Conservation (phyloP, 2,888 invertebrate genomes). For the Drosophila buzzatii region DNA sequence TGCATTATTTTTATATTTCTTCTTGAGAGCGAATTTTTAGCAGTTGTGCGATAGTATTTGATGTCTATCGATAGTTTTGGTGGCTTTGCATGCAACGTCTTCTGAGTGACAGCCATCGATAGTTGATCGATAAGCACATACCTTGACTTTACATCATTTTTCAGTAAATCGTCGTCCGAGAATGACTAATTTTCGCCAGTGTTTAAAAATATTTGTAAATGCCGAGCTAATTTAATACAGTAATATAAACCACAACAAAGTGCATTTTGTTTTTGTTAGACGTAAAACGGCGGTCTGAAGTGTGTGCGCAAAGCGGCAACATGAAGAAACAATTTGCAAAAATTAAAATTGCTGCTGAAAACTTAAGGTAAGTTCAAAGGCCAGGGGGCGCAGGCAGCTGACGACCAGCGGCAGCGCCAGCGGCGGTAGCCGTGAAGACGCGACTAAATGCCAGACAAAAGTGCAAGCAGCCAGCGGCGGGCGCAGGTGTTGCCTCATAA, state of each 20-base stretch:
- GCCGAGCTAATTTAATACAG: constrained; percentile 66
- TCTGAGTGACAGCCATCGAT: constrained; percentile 28
- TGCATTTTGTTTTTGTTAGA: constrained; percentile 43
- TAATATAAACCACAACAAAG: constrained; percentile 48
- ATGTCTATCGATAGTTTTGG: not conserved
- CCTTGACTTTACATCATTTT: constrained; percentile 61
- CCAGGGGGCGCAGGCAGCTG: constrained; percentile 34
- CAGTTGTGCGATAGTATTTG: not conserved
- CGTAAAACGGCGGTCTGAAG: constrained; percentile 41
- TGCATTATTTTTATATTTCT: not conserved
- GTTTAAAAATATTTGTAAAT: constrained; percentile 65
- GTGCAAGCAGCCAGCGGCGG: constrained; percentile 28
- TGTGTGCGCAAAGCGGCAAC: constrained; percentile 47
- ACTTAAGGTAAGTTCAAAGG: constrained; percentile 84
- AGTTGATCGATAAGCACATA: constrained; percentile 36
- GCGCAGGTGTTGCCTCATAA: constrained; percentile 76
- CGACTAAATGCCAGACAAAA: constrained; percentile 42
- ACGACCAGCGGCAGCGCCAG: constrained; percentile 8
- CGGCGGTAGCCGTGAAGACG: constrained; percentile 29
- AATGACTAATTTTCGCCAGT: constrained; percentile 76
- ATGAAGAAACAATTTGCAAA: constrained; percentile 85
- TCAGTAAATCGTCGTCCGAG: constrained; percentile 63
- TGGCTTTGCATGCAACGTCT: constrained; percentile 14
- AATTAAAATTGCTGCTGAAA: constrained; percentile 85
- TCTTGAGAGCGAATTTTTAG: not conserved